These are phyloP conservation scores for Macrostomum cliftonense DNA, from an alignment of 2,888 invertebrate species.

Conservation along the genomic window DNA sequence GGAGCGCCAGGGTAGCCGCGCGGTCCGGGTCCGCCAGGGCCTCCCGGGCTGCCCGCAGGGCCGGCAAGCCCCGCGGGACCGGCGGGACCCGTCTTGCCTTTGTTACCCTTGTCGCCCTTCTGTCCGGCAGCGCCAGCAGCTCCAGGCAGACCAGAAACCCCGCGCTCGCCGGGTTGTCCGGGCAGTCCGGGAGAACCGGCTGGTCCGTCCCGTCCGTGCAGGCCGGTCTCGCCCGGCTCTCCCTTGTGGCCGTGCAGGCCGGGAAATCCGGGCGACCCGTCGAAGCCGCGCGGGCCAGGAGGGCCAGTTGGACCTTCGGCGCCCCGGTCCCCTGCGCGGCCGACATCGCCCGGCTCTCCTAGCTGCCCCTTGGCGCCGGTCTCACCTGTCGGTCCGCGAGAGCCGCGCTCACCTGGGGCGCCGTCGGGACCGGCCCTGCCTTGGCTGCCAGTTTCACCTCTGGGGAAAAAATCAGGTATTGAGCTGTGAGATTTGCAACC, in stretches of 20 bases:
- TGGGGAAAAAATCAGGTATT: no score
- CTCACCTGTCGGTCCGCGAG: no score
- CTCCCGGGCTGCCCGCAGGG: constrained; percentile 9
- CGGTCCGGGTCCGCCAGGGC: constrained; percentile 3
- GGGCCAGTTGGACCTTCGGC: background rate
- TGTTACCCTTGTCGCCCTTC: constrained; percentile 1
- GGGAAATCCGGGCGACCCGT: constrained; percentile 6
- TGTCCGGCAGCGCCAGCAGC: constrained; percentile 7
- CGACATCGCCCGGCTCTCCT: no score
- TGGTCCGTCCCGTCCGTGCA: constrained; percentile 7
- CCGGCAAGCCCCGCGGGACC: background rate
- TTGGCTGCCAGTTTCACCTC: no score
- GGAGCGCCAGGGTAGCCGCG: constrained; percentile 6
- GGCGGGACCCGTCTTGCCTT: constrained; percentile 4
- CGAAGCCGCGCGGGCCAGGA: background rate
- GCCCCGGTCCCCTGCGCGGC: background rate
- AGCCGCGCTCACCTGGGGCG: no score
- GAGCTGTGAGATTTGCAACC: no score
- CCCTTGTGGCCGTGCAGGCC: constrained; percentile 10
- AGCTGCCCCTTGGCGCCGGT: no score
- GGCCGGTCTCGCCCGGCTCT: constrained; percentile 7
- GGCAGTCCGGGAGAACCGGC: constrained; percentile 9
- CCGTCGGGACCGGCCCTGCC: no score
- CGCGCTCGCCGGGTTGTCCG: constrained; percentile 5
- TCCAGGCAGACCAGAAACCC: constrained; percentile 7